A percentile compares a stretch with the other conserved stretches of the same genome.
Conservation (phyloP, 2,888 invertebrate genomes). For the Sipha maydis region DNA sequence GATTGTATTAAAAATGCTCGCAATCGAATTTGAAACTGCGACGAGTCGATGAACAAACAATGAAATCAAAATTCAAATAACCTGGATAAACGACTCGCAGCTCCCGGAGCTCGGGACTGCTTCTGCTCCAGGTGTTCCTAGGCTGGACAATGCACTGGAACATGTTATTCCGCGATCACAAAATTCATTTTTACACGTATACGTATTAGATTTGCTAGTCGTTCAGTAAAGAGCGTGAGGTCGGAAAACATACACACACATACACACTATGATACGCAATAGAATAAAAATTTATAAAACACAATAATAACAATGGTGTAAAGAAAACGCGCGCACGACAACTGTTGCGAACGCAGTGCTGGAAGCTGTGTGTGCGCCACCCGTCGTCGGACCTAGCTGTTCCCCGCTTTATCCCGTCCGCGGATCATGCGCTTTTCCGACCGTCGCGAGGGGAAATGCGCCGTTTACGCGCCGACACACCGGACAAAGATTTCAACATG, state of each 20-base stretch:
- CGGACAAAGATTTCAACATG: slow-evolving; percentile 16
- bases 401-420: slow-evolving; percentile 35
- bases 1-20: too few relatives aligned
- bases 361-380: slow-evolving; percentile 52
- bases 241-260: background rate
- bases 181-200: background rate
- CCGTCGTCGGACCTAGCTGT: background rate
- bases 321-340: slow-evolving; percentile 3
- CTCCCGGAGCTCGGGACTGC: slow-evolving; percentile 77
- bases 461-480: background rate
- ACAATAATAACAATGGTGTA: background rate
- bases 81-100: slow-evolving; percentile 75
- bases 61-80: slow-evolving; percentile 66
- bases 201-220: background rate
- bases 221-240: background rate
- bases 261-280: background rate
- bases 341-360: slow-evolving; percentile 47
- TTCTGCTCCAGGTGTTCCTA: slow-evolving; percentile 80
- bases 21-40: too few relatives aligned
- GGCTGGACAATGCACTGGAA: slow-evolving; percentile 87
- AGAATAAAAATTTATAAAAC: background rate
- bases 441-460: slow-evolving; percentile 29
- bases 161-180: slow-evolving; percentile 69
- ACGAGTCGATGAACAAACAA: background rate
- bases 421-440: slow-evolving; percentile 56